These are phyloP conservation scores for Tenodera sinensis DNA, from an alignment of 2,888 invertebrate species.

Conservation along the genomic window DNA sequence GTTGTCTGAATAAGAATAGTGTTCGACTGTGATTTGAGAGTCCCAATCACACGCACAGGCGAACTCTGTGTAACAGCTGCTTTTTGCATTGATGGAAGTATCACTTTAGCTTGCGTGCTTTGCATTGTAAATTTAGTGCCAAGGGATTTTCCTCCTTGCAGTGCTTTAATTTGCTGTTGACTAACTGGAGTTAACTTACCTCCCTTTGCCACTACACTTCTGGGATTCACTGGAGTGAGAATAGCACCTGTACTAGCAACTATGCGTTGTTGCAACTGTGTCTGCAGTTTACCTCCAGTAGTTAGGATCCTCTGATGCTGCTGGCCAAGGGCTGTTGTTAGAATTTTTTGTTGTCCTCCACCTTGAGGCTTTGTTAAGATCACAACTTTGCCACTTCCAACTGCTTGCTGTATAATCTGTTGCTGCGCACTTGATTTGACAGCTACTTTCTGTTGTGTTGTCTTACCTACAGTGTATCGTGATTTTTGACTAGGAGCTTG, in stretches of 20 bases:
- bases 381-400: conserved; percentile 42
- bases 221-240: conserved; percentile 19
- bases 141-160: conserved; percentile 38
- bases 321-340: conserved; percentile 49
- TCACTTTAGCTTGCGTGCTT: conserved; percentile 27
- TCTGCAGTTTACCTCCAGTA: conserved; percentile 3
- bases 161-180: conserved; percentile 43
- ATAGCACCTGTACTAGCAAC: conserved; percentile 23
- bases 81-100: conserved; percentile 19
- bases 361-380: conserved; percentile 41
- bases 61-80: background rate
- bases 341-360: background rate
- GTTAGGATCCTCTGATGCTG: conserved; percentile 52
- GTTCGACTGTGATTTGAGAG: conserved; percentile 16
- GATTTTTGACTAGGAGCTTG: conserved; percentile 42
- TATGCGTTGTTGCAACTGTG: conserved; percentile 14
- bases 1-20: conserved; percentile 26
- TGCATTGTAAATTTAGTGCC: conserved; percentile 26
- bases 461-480: conserved; percentile 40
- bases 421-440: conserved; percentile 37
- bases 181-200: conserved; percentile 44
- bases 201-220: conserved; percentile 34
- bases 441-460: conserved; percentile 39
- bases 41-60: conserved; percentile 7
- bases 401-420: conserved; percentile 40